phyloP scores from a whole-genome alignment of 1,140 invertebrate genomes.

The Atta cephalotes region DNA sequence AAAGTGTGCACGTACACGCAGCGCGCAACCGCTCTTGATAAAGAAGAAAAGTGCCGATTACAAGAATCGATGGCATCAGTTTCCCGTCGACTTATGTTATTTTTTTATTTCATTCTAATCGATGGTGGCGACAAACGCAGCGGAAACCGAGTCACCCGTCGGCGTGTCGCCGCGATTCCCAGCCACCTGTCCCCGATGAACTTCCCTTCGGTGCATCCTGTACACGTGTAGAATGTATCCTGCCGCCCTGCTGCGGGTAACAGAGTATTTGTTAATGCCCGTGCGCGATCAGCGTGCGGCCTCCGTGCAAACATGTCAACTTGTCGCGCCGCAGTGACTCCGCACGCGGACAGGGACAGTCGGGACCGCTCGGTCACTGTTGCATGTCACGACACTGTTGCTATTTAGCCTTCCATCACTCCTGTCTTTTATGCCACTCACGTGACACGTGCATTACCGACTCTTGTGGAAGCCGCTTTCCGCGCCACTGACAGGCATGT shows the following conservation, averaged over 20 bases:
- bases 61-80: background rate
- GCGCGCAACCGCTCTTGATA: background rate
- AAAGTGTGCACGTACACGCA: background rate
- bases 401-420: constrained; percentile 83
- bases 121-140: constrained; percentile 14
- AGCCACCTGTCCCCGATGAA: constrained; percentile 75
- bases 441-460: constrained; percentile 74
- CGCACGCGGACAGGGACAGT: constrained; percentile 73
- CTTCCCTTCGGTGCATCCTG: constrained; percentile 69
- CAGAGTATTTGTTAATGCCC: constrained; percentile 75
- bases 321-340: constrained; percentile 82
- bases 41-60: background rate
- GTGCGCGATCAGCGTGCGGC: constrained; percentile 78
- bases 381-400: constrained; percentile 78
- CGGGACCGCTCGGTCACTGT: constrained; percentile 75
- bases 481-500: constrained; percentile 65
- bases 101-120: constrained; percentile 22
- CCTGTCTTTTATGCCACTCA: constrained; percentile 79
- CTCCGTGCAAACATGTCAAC: constrained; percentile 84
- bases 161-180: constrained; percentile 54
- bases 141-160: constrained; percentile 20
- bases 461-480: constrained; percentile 71
- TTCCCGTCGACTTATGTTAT: background rate
- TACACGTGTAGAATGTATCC: constrained; percentile 61
- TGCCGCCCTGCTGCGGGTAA: constrained; percentile 67